Percentiles rank a stretch among this genome's conserved stretches.
phyloP scores from a whole-genome alignment of 2,888 invertebrate genomes.

The Dryomyza anilis region DNA sequence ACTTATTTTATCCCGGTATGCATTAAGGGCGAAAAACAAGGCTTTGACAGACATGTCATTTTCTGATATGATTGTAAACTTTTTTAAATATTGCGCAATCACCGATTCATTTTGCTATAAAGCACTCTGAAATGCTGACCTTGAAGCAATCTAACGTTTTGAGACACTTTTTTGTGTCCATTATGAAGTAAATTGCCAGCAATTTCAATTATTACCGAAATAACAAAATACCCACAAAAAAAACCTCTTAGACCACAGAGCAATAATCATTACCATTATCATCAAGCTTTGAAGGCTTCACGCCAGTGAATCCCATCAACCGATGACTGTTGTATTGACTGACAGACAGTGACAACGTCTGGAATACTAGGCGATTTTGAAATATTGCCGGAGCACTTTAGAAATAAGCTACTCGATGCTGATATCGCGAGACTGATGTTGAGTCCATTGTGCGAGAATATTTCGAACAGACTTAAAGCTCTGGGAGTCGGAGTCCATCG shows the following conservation, averaged over 20 bases:
- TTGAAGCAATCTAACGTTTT: neutral
- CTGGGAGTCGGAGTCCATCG: too few relatives aligned
- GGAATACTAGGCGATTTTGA: neutral
- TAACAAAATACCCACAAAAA: neutral
- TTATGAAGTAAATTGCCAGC: neutral
- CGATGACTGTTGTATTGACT: too few relatives aligned
- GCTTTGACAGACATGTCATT: too few relatives aligned
- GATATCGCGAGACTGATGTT: too few relatives aligned
- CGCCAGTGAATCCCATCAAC: too few relatives aligned
- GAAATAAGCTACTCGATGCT: neutral
- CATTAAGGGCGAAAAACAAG: too few relatives aligned
- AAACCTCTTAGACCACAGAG: slow-evolving; percentile 4
- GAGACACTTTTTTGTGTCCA: neutral
- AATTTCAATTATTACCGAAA: neutral
- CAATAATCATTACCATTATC: slow-evolving; percentile 10
- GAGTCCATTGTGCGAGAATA: too few relatives aligned
- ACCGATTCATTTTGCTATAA: too few relatives aligned
- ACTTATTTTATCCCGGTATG: too few relatives aligned
- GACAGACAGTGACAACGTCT: neutral
- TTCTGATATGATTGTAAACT: too few relatives aligned
- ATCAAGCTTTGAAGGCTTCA: neutral
- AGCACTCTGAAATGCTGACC: neutral
- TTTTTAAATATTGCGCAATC: too few relatives aligned
- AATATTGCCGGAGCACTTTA: slow-evolving; percentile 5
- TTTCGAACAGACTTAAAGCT: too few relatives aligned